Conservation (phyloP, 2,113 vertebrate genomes). For the Daubentonia madagascariensis region DNA sequence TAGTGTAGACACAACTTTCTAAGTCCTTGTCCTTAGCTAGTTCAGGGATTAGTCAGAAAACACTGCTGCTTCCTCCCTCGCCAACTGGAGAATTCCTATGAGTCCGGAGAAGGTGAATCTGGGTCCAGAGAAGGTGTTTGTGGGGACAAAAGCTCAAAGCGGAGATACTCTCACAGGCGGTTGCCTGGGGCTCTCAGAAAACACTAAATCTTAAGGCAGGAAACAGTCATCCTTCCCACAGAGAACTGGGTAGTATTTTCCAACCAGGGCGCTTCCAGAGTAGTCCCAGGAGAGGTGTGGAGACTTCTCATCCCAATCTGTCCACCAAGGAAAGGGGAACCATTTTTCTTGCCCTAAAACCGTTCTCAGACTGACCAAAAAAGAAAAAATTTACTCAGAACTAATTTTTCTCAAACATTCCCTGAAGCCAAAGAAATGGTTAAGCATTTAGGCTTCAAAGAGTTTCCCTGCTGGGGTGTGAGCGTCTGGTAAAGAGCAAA, state of each 20-base stretch:
- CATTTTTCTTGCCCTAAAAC: background rate
- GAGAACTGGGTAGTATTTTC: background rate
- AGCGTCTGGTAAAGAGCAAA: background rate
- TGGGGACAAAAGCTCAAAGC: background rate
- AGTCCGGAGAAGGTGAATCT: background rate
- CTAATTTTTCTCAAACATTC: constrained; percentile 7
- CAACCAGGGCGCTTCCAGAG: background rate
- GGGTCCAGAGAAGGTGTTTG: background rate
- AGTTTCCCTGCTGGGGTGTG: background rate
- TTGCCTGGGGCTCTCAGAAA: background rate
- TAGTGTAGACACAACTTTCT: background rate
- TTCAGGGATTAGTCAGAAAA: background rate
- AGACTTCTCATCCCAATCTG: background rate
- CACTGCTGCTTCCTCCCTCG: background rate
- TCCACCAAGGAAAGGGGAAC: background rate
- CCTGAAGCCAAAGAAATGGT: background rate
- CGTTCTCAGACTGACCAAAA: background rate
- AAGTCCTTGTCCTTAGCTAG: background rate
- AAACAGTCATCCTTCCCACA: background rate
- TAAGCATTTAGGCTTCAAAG: constrained; percentile 27
- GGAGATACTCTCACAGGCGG: background rate
- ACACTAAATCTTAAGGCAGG: background rate
- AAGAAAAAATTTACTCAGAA: background rate
- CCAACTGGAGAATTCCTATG: background rate
- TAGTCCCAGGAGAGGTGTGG: background rate